Conservation (phyloP, 2,797 vertebrate genomes). For the Huso huso region DNA sequence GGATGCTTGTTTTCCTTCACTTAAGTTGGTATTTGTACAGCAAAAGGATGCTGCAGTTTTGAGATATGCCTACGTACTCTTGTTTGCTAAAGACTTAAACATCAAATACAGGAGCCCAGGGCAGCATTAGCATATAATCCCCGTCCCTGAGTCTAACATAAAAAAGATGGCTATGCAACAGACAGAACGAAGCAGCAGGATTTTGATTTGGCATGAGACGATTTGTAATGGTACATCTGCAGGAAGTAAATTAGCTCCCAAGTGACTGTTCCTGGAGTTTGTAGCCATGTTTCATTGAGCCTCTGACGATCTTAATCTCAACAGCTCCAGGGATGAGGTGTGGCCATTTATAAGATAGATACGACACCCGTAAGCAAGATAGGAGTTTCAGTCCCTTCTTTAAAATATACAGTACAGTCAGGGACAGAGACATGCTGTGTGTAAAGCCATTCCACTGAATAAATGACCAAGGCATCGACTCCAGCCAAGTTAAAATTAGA, state of each 20-base stretch:
- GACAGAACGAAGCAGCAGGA: slow-evolving; percentile 8
- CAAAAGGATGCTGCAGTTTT: neutral
- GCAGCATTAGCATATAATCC: slow-evolving; percentile 8
- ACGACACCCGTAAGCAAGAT: too few species aligned
- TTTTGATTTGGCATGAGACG: neutral
- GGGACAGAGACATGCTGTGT: too few species aligned
- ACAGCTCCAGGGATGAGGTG: too few species aligned
- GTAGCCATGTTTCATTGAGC: slow-evolving; percentile 4
- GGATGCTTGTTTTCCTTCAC: neutral
- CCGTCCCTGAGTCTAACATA: neutral
- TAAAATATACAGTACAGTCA: too few species aligned
- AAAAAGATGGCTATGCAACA: neutral
- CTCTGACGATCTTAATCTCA: too few species aligned
- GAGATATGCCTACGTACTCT: neutral
- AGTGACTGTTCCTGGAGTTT: slow-evolving; percentile 3
- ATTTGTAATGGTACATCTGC: slow-evolving; percentile 11
- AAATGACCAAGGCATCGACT: too few species aligned
- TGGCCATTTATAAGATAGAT: too few species aligned
- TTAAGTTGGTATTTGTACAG: neutral
- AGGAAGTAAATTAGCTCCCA: slow-evolving; percentile 19
- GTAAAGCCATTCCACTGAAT: too few species aligned
- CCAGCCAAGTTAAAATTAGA: too few species aligned
- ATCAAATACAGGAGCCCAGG: neutral
- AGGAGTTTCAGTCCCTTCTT: too few species aligned
- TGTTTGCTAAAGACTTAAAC: neutral